phyloP scores from a whole-genome alignment of 2,113 vertebrate genomes.

The Orthochromis malagaraziensis region DNA sequence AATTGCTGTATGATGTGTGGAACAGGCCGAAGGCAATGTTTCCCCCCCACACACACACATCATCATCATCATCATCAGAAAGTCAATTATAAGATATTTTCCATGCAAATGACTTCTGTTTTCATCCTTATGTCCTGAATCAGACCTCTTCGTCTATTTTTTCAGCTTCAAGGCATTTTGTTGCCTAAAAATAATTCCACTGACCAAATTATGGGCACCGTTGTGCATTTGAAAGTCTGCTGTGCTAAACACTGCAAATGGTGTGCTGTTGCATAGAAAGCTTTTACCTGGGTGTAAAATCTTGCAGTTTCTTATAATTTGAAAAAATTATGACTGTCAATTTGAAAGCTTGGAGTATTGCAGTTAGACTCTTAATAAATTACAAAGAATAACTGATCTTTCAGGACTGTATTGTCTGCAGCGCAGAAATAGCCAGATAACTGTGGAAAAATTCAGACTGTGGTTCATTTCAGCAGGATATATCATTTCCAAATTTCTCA shows the following conservation, averaged over 20 bases:
- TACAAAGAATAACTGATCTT: neutral
- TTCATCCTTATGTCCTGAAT: neutral
- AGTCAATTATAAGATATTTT: neutral
- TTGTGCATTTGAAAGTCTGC: neutral
- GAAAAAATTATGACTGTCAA: neutral
- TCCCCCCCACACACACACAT: rapidly evolving
- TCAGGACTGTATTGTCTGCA: neutral
- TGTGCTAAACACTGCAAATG: neutral
- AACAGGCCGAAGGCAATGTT: neutral
- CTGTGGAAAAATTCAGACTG: neutral
- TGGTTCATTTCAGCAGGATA: neutral
- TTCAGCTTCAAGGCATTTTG: neutral
- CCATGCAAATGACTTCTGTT: neutral
- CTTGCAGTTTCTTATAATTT: rapidly evolving
- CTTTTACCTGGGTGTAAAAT: neutral
- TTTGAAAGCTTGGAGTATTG: neutral
- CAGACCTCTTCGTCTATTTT: rapidly evolving
- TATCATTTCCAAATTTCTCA: neutral
- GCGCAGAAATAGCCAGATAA: neutral
- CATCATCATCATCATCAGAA: neutral
- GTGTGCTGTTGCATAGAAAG: neutral
- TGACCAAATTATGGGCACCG: neutral
- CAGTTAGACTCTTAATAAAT: neutral
- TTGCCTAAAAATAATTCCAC: neutral
- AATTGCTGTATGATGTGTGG: neutral